These are phyloP conservation scores for Diabrotica undecimpunctata DNA, from an alignment of 1,140 invertebrate species.

Conservation along the genomic window DNA sequence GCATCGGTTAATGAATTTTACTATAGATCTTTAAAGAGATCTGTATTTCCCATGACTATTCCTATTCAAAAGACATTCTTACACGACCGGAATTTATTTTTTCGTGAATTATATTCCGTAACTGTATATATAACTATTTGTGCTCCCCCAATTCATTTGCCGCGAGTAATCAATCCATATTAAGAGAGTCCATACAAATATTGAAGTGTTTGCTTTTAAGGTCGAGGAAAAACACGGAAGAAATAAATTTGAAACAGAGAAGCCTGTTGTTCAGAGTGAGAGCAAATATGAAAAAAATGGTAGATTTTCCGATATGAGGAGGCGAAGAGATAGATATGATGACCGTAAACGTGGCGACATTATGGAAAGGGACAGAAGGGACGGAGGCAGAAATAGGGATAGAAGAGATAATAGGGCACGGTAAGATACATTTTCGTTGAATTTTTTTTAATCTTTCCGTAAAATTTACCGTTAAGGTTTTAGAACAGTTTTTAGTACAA, in stretches of 20 bases:
- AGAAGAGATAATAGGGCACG: background rate
- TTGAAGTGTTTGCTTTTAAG: background rate
- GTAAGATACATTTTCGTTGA: constrained; percentile 3
- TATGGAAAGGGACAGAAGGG: constrained; percentile 8
- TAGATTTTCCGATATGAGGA: constrained; percentile 19
- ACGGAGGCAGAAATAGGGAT: constrained; percentile 1
- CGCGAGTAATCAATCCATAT: too few species aligned
- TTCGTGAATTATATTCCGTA: too few species aligned
- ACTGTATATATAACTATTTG: too few species aligned
- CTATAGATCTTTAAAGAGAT: too few species aligned
- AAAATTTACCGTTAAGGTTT: too few species aligned
- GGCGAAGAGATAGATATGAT: background rate
- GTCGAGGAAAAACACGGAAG: constrained; percentile 28
- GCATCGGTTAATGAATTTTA: too few species aligned
- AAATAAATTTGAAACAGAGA: constrained; percentile 43
- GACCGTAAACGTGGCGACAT: background rate
- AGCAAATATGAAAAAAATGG: constrained; percentile 17
- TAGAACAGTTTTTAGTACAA: too few species aligned
- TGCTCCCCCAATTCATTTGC: too few species aligned
- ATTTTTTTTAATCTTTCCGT: too few species aligned
- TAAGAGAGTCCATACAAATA: background rate
- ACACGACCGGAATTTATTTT: too few species aligned
- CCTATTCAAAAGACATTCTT: too few species aligned
- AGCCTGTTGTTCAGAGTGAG: constrained; percentile 26
- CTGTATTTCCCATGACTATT: too few species aligned